Evolutionary conservation across 2,888 invertebrate genomes (phyloP), one percentile per base, ranked within the genome.

Genomic region (Drosophila cognata): DNA sequence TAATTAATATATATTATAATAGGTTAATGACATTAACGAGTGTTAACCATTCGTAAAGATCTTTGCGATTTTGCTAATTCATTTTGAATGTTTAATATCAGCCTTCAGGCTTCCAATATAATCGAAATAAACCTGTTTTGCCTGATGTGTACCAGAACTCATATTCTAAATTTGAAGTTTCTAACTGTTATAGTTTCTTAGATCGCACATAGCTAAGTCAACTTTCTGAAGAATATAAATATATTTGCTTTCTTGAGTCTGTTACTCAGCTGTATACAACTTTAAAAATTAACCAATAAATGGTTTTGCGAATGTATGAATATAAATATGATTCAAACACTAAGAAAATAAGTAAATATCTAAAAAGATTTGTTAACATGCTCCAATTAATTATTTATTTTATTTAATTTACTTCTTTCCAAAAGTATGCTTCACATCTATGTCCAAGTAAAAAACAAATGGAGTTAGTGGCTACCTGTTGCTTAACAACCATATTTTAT

Each of bases 381-480:
- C 35, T 13, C 1, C 13, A 13, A 35, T 13, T 33, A 7, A 16
- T 11, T 38, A 36, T 38, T 43, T 21, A n/a, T 18, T 16, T 53
- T 35, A 53, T 4, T 35, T 13, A 35, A 35, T 35, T 35, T 5
- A 35, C 35, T 4, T 4, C 13, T 48, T 50, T n/a, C 65, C n/a
- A 4, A 50, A 48, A 21, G 57, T 28, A 46, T 63, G 46, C 16
- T 55, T 36, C 4, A 74, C 38, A 35, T 67, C 52, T 2, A 78
- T 1, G 4, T 78, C 74, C 21, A 70, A 8, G 29, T 67, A 59
- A 6, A 59, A n/a, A 3, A 10, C 51, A 53, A 13, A 18, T 10
- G 16, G 43, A 31, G 5, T 74, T 64, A 11, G 51, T 16, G 2
- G 16, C n/a, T 0, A 71, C 0, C 10, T 6, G 46, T 5, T 18